Evolutionary conservation across 2,113 vertebrate genomes (phyloP).

Genomic region (Otolemur garnettii): DNA sequence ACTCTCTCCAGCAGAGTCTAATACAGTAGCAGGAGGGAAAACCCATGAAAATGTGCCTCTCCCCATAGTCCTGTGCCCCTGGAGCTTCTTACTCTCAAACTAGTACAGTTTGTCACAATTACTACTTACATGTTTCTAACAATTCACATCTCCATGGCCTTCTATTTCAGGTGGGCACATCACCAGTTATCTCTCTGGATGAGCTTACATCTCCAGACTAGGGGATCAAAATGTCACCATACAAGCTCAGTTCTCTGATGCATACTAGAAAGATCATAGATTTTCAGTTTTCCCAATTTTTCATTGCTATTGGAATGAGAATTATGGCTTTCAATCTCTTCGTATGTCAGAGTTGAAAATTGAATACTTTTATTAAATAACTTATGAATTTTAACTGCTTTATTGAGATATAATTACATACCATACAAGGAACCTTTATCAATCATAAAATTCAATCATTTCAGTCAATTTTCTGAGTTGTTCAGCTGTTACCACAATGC

Average conservation of each 20-base stretch:
- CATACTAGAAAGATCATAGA: background rate
- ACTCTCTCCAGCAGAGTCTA: background rate
- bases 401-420: background rate
- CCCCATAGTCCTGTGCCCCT: background rate
- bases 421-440: background rate
- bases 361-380: background rate
- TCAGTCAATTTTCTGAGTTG: background rate
- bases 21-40: background rate
- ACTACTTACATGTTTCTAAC: background rate
- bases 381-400: background rate
- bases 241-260: background rate
- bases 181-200: background rate
- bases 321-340: background rate
- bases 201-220: background rate
- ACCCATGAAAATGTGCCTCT: no score
- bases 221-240: no score
- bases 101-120: no score
- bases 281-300: background rate
- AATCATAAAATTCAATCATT: background rate
- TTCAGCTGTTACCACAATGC: background rate
- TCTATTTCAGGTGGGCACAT: background rate
- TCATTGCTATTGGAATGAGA: background rate
- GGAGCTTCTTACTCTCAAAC: rapidly evolving
- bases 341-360: background rate
- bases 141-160: no score